These are phyloP conservation scores for Drosophila mayaguana DNA, from an alignment of 2,888 invertebrate genomes.

Conservation along the genomic window DNA sequence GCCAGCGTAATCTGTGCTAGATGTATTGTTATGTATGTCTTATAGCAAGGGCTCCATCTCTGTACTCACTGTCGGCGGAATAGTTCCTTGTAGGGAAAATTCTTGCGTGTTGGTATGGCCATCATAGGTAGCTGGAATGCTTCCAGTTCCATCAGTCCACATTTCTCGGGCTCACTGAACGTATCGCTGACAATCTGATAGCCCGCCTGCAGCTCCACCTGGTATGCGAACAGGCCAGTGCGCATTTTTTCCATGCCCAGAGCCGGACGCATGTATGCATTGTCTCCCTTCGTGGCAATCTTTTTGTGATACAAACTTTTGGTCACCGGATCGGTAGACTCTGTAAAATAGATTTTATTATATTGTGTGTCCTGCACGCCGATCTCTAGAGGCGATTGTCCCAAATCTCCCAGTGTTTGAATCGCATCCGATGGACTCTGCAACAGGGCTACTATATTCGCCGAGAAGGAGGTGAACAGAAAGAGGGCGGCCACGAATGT, in stretches of 20 bases:
- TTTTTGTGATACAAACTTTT: conserved; percentile 86
- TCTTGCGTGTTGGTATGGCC: conserved; percentile 86
- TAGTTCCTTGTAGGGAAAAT: conserved; percentile 87
- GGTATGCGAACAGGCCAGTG: conserved; percentile 87
- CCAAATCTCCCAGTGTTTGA: conserved; percentile 86
- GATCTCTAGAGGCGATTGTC: conserved; percentile 86
- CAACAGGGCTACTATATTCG: conserved; percentile 88
- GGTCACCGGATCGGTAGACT: conserved; percentile 86
- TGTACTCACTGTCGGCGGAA: conserved; percentile 83
- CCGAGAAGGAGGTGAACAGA: conserved; percentile 88
- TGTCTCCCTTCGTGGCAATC: conserved; percentile 86
- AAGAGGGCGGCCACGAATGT: conserved; percentile 87
- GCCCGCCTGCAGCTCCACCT: conserved; percentile 87
- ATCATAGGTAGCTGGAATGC: conserved; percentile 87
- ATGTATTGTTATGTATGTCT: no score
- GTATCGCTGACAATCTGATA: conserved; percentile 88
- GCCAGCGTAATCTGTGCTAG: conserved; percentile 86
- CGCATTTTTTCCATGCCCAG: conserved; percentile 87
- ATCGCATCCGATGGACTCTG: conserved; percentile 88
- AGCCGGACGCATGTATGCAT: conserved; percentile 86
- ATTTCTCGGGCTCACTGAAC: conserved; percentile 88
- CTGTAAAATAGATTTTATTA: conserved; percentile 87
- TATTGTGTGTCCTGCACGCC: conserved; percentile 88
- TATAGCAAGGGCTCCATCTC: no score
- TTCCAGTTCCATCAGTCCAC: conserved; percentile 87